Evolutionary conservation across 2,113 vertebrate genomes (phyloP), one percentile per base, ranked within the genome.

Genomic region (Sinocyclocheilus grahami): DNA sequence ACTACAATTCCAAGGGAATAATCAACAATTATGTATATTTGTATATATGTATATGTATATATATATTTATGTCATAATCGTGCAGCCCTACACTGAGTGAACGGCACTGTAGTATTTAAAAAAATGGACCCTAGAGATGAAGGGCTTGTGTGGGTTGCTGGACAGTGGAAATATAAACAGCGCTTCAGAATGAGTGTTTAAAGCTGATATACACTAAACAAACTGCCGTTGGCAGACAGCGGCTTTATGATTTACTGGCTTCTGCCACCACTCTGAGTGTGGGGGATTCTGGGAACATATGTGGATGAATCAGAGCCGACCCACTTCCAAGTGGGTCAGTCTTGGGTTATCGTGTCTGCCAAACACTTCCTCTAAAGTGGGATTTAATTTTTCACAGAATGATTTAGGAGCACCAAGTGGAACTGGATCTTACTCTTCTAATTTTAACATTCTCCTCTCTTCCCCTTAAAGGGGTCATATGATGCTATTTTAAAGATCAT

Each of bases 131-230:
- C 10, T 48, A 48, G 46, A 48, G 46, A 11, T 12, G 46, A 48
- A 48, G 46, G 11, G 76, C 63, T 79, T 89, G 86, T 85, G 82
- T 85, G 74, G 84, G 85, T 88, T 71, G 55, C 62, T 85, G 84
- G 81, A 89, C 53, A 62, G 78, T 85, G 88, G 82, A 86, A 90
- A 92, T 67, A 86, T 83, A 77, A 81, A 78, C 58, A 30, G 18
- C 33, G 83, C 91, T 92, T 91, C 86, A 51, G 67, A 88, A 87
- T 84, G 86, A 83, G 82, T 91, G 85, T 89, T 89, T 76, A 33
- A 62, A 84, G 82, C 89, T 89, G 87, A 84, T 91, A 89, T 37
- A 89, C 84, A 90, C 82, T 87, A 90, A 93, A 92, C 82, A 82
- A 89, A 89, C 90, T 88, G 85, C 89, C 77, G 62, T 48, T 69